Evolutionary conservation across 2,113 vertebrate genomes (phyloP).

Genomic region (Craseonycteris thonglongyai): DNA sequence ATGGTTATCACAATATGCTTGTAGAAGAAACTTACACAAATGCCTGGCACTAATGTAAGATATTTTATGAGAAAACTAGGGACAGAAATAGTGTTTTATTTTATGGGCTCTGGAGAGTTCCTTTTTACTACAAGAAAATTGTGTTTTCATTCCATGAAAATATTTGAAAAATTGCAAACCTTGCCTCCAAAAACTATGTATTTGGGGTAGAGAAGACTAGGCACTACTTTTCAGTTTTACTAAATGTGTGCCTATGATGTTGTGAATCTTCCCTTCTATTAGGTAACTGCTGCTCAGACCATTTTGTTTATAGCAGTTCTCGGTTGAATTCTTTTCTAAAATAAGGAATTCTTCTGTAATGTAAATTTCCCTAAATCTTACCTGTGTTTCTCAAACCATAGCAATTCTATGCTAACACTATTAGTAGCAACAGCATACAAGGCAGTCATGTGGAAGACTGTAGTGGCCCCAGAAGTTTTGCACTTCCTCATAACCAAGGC

Average conservation of each 20-base stretch:
- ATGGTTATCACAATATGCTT: not conserved
- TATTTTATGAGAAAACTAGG: constrained; percentile 25
- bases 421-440: not conserved
- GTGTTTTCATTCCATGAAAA: constrained; percentile 8
- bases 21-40: not conserved
- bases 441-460: accelerated
- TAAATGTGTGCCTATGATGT: not conserved
- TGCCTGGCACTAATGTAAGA: not conserved
- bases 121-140: constrained; percentile 28
- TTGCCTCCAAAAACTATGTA: not conserved
- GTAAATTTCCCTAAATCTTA: not conserved
- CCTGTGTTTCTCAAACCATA: not conserved
- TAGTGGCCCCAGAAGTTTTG: not conserved
- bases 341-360: not conserved
- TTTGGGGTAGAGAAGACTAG: not conserved
- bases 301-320: not conserved
- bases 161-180: constrained; percentile 6
- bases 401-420: not conserved
- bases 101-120: constrained; percentile 33
- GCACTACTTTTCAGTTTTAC: not conserved
- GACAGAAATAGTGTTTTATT: constrained; percentile 38
- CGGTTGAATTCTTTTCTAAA: not conserved
- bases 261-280: not conserved
- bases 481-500: not conserved
- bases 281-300: not conserved